Conservation (phyloP, 2,113 vertebrate genomes). For the Cyprinodon tularosa region DNA sequence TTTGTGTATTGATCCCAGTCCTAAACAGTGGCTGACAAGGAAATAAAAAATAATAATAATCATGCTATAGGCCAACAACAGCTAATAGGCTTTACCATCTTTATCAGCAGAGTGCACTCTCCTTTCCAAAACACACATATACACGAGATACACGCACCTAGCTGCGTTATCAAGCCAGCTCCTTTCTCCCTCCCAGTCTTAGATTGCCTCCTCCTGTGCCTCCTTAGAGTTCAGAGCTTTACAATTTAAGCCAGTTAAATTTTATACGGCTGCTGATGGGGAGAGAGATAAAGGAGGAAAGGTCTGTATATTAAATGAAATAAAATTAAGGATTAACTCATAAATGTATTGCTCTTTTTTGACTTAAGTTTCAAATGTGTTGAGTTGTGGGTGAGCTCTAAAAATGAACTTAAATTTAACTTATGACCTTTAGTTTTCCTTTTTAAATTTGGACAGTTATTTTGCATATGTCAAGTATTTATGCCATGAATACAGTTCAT, state of each 20-base stretch:
- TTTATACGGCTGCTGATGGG: constrained; percentile 45
- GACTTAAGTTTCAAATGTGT: constrained; percentile 10
- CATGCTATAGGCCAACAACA: constrained; percentile 42
- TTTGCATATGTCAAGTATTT: background rate
- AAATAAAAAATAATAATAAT: constrained; percentile 36
- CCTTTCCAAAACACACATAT: constrained; percentile 22
- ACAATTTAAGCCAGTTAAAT: constrained; percentile 56
- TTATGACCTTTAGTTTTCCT: background rate
- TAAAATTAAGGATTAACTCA: constrained; percentile 29
- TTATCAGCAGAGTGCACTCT: constrained; percentile 45
- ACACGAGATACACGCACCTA: constrained; percentile 1
- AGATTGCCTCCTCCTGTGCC: constrained; percentile 24
- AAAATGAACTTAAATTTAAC: background rate
- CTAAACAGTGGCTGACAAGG: constrained; percentile 32
- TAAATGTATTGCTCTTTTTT: constrained; percentile 36
- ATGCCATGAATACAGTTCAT: background rate
- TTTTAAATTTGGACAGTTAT: background rate
- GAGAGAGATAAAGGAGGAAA: constrained; percentile 43
- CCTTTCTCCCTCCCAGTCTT: constrained; percentile 15
- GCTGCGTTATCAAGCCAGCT: constrained; percentile 4
- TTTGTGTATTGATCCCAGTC: constrained; percentile 21
- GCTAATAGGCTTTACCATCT: constrained; percentile 44
- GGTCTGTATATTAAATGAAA: constrained; percentile 6
- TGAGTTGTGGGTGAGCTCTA: constrained; percentile 12
- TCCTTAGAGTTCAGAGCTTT: constrained; percentile 37